Percentiles rank a stretch among this genome's conserved stretches.
phyloP scores from a whole-genome alignment of 2,797 vertebrate species.

The Urosaurus nigricauda region DNA sequence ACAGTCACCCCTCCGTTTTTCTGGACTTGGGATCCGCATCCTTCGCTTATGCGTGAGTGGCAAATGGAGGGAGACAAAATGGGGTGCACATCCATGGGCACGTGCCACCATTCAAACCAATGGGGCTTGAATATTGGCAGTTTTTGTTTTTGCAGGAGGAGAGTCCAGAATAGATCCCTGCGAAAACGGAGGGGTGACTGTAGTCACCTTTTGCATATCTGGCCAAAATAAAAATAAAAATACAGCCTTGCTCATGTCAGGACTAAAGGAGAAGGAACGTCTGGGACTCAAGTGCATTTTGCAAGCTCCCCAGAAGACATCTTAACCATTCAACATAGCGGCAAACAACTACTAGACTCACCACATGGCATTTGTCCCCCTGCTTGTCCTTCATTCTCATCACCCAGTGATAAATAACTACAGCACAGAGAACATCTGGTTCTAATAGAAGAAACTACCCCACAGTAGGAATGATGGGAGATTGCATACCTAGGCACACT shows the following conservation, averaged over 20 bases:
- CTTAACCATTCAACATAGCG: neutral
- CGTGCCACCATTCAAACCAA: no score
- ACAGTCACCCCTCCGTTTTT: no score
- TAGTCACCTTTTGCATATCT: neutral
- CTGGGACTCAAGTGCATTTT: neutral
- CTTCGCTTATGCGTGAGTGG: no score
- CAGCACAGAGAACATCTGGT: neutral
- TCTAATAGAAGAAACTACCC: neutral
- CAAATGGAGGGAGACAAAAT: no score
- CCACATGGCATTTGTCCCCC: neutral
- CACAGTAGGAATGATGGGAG: neutral
- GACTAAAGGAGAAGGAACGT: neutral
- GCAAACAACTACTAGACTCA: neutral
- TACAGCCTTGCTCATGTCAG: no score
- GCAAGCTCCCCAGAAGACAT: neutral
- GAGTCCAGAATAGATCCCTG: no score
- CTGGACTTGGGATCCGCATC: no score
- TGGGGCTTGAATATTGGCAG: no score
- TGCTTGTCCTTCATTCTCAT: neutral
- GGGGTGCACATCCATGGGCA: no score
- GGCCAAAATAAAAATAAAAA: neutral
- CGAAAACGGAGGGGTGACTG: no score
- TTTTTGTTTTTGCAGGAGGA: no score
- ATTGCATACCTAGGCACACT: no score
- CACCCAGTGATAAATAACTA: neutral